Base-by-base conservation (phyloP, 2,888 invertebrate genomes). In the Cosmia pyralina region DNA sequence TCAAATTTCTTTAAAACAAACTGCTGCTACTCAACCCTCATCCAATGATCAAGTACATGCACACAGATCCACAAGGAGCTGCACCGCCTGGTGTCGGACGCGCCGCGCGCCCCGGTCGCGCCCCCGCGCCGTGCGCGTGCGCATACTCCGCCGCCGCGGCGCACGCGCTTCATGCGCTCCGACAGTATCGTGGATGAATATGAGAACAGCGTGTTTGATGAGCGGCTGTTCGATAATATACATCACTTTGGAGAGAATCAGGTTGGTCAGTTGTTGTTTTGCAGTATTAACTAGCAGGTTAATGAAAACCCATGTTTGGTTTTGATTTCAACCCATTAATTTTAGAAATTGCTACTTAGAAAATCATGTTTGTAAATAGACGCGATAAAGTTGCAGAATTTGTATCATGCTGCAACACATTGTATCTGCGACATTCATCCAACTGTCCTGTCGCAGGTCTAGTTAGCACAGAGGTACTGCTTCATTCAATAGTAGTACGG, bases 51-150 rank as follows among this genome's bases (percentile, higher is more conserved):
- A 8, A 41, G 41, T 10, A 7, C 4, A 0, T 8, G 46, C 55
- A 6, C 57, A 0, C 85, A 97, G 97, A 97, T 97, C 86, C 97
- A 98, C 93, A 97, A 97, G 88, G 98, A 98, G 92, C 96, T 98
- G 75, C 97, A 97, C 69, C 97, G 97, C 28, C 96, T 98, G 75
- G 97, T 97, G 53, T 93, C 94, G 69, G 94, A 94, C 15, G 76
- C 89, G n/a, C 88, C 81, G 3, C 77, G 72, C 62, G 1, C 58
- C 2, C 57, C 34, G 65, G 79, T 83, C 55, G 83, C 34, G 72
- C 81, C 44, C 2, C 4, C 46, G 1, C 72, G 22, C 11, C 62
- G 50, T 1, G 69, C 71, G 34, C n/a, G 75, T 55, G 17, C 76
- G 53, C 77, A 76, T 63, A 67, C 88, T n/a, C 85, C 81, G 10